Evolutionary conservation across 2,888 invertebrate genomes (phyloP).

Genomic region (Pammene aurita): DNA sequence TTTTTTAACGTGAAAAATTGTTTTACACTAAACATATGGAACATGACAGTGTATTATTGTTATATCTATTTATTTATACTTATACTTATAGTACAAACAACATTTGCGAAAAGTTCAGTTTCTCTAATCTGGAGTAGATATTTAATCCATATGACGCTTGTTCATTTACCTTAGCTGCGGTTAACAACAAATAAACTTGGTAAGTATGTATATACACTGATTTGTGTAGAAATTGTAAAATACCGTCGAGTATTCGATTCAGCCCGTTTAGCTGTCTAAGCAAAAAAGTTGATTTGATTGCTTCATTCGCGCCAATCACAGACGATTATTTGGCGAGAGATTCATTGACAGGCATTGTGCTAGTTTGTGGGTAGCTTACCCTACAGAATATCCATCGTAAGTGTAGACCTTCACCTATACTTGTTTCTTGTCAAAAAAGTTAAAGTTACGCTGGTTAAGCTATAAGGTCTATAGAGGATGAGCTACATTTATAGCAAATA

Average conservation of each 20-base stretch:
- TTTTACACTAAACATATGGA: too few relatives aligned
- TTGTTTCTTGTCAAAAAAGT: neutral
- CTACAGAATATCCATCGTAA: neutral
- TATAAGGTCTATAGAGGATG: neutral
- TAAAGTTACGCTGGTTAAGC: neutral
- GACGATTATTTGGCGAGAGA: slow-evolving; percentile 49
- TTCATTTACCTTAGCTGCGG: too few relatives aligned
- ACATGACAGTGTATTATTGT: too few relatives aligned
- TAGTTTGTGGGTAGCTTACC: neutral
- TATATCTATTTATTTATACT: too few relatives aligned
- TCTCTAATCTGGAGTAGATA: too few relatives aligned
- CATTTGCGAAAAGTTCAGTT: too few relatives aligned
- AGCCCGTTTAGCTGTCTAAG: slow-evolving; percentile 33
- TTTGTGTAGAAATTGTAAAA: slow-evolving; percentile 54
- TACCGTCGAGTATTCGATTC: slow-evolving; percentile 45
- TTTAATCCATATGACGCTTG: too few relatives aligned
- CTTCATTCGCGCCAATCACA: slow-evolving; percentile 44
- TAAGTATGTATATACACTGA: too few relatives aligned
- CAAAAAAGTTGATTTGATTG: slow-evolving; percentile 46
- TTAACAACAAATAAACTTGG: too few relatives aligned
- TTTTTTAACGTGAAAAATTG: too few relatives aligned
- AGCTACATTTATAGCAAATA: neutral
- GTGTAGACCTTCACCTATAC: neutral
- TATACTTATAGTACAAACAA: too few relatives aligned
- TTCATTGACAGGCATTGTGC: slow-evolving; percentile 44